Evolutionary conservation across 2,888 invertebrate species (phyloP).

Genomic region (Blastobasis adustella): DNA sequence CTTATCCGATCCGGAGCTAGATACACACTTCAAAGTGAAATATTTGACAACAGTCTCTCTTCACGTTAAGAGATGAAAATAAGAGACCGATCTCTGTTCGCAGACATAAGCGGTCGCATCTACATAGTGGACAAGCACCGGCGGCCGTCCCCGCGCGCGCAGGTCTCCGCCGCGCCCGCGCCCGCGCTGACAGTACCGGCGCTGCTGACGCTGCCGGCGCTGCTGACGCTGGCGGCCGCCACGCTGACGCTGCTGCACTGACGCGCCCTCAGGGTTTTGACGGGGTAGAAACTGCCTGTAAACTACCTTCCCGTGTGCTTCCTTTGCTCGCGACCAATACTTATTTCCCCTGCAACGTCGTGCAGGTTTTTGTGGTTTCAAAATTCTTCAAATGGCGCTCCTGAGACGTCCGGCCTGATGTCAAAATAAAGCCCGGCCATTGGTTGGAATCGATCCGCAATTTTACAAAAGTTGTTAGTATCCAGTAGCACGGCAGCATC

Average conservation of each 20-base stretch:
- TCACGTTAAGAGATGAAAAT: background rate
- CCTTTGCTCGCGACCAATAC: background rate
- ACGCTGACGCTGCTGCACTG: slow-evolving; percentile 16
- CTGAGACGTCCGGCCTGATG: background rate
- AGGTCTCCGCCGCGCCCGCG: slow-evolving; percentile 10
- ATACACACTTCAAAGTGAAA: background rate
- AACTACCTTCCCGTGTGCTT: slow-evolving; percentile 1
- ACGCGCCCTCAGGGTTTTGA: slow-evolving; percentile 19
- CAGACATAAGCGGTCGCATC: slow-evolving; percentile 93
- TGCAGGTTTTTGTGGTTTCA: background rate
- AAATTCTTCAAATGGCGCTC: background rate
- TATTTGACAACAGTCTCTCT: background rate
- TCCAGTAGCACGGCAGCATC: too few relatives aligned
- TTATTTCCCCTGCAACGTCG: slow-evolving; percentile 3
- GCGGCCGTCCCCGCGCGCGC: slow-evolving; percentile 31
- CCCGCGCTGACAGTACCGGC: slow-evolving; percentile 1
- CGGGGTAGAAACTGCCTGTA: slow-evolving; percentile 13
- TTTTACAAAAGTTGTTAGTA: too few relatives aligned
- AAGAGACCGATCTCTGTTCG: background rate
- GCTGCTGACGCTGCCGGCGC: background rate
- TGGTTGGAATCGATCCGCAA: too few relatives aligned
- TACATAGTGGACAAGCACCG: slow-evolving; percentile 88
- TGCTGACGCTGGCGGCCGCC: slow-evolving; percentile 22
- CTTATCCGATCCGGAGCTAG: background rate
- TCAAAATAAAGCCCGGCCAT: background rate